phyloP scores from a whole-genome alignment of 2,888 invertebrate genomes.

The Argyresthia goedartella region DNA sequence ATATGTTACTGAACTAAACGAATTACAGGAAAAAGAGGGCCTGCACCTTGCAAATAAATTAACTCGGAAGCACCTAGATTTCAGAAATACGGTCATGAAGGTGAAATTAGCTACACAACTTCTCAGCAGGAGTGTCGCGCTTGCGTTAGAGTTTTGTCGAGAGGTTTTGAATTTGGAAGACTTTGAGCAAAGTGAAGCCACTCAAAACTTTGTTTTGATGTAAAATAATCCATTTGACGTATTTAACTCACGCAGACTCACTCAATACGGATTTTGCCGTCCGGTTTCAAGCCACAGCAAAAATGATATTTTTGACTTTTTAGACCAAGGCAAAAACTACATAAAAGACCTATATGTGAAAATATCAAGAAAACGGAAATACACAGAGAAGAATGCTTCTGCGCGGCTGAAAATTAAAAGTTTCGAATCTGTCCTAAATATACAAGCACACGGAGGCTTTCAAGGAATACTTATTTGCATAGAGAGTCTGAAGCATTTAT shows the following conservation, averaged over 20 bases:
- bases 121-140: constrained; percentile 7
- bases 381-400: not conserved
- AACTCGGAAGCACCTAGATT: no score
- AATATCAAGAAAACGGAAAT: not conserved
- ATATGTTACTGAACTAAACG: no score
- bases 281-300: not conserved
- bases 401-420: no score
- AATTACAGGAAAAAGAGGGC: no score
- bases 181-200: constrained; percentile 4
- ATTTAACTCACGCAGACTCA: constrained; percentile 12
- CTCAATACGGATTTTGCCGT: no score
- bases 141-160: constrained; percentile 11
- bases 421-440: no score
- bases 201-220: constrained; percentile 10
- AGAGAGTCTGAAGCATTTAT: no score
- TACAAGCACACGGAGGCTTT: no score
- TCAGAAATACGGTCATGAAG: no score
- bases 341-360: constrained; percentile 8
- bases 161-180: no score
- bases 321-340: constrained; percentile 4
- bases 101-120: constrained; percentile 7
- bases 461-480: no score
- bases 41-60: no score
- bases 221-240: constrained; percentile 12
- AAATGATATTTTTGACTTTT: constrained; percentile 1